A percentile compares a stretch with the other conserved stretches of the same genome.
Conservation (phyloP, 1,140 invertebrate species). For the Pseudomyrmex pallidus region DNA sequence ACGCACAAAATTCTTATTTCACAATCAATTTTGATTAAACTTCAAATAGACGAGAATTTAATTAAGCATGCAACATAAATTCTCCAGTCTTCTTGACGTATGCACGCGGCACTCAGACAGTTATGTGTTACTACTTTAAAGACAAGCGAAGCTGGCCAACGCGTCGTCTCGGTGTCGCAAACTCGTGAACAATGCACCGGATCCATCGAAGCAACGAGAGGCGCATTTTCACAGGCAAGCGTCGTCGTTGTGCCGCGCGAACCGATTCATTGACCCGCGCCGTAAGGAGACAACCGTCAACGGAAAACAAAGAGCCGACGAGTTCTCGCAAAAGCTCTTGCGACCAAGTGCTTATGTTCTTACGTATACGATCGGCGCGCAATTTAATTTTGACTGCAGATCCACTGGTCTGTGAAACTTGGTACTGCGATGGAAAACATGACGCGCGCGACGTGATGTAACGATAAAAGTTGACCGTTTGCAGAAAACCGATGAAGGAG, state of each 20-base stretch:
- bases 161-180: slow-evolving; percentile 51
- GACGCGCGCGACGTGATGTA: slow-evolving; percentile 42
- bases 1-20: not conserved
- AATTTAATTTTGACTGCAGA: slow-evolving; percentile 59
- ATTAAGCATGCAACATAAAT: not conserved
- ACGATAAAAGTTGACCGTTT: slow-evolving; percentile 45
- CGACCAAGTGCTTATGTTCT: slow-evolving; percentile 66
- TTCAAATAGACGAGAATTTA: slow-evolving; percentile 26
- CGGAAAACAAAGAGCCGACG: slow-evolving; percentile 67
- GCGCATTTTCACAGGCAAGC: slow-evolving; percentile 69
- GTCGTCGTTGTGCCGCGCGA: slow-evolving; percentile 62
- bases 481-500: slow-evolving; percentile 14
- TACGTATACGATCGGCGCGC: slow-evolving; percentile 56
- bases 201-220: slow-evolving; percentile 56
- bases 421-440: slow-evolving; percentile 48
- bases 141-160: not conserved
- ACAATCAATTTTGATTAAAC: not conserved
- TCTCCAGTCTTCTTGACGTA: not conserved
- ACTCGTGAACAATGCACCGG: slow-evolving; percentile 65
- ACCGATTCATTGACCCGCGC: slow-evolving; percentile 73
- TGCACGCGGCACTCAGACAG: not conserved
- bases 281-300: slow-evolving; percentile 71
- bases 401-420: slow-evolving; percentile 56
- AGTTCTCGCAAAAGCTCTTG: slow-evolving; percentile 66
- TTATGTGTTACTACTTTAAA: no score